Evolutionary conservation across 2,888 invertebrate species (phyloP).

Genomic region (Epinotia nisella): DNA sequence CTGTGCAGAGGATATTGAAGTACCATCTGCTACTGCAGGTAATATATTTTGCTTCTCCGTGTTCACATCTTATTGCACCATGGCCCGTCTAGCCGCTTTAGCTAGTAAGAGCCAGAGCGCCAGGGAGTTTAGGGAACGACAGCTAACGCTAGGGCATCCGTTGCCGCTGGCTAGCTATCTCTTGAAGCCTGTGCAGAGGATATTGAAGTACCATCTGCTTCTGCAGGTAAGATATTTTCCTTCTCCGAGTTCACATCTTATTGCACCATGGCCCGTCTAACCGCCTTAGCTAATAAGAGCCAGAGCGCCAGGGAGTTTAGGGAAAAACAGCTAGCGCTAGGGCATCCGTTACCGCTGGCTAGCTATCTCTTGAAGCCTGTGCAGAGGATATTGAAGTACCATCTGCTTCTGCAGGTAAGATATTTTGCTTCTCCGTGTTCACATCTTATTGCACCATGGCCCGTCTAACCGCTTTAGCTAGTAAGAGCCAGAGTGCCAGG

Average conservation of each 20-base stretch:
- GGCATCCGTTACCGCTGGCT: slow-evolving; percentile 95
- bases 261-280: slow-evolving; percentile 95
- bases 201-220: too few species aligned
- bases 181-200: too few species aligned
- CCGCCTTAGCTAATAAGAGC: slow-evolving; percentile 90
- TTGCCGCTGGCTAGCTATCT: too few species aligned
- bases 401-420: slow-evolving; percentile 94
- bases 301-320: slow-evolving; percentile 89
- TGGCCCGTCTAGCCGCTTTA: too few species aligned
- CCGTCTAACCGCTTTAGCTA: slow-evolving; percentile 92
- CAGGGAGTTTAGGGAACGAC: too few species aligned
- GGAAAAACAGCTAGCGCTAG: slow-evolving; percentile 90
- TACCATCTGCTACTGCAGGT: slow-evolving; percentile 98
- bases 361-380: slow-evolving; percentile 98
- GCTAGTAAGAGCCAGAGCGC: too few species aligned
- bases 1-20: slow-evolving; percentile 97
- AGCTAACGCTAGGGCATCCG: too few species aligned
- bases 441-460: slow-evolving; percentile 96
- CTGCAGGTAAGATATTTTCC: too few species aligned
- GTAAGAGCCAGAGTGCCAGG: slow-evolving; percentile 87
- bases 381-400: slow-evolving; percentile 98
- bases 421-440: slow-evolving; percentile 89
- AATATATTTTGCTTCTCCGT: slow-evolving; percentile 52
- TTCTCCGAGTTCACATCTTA: slow-evolving; percentile 96
- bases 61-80: too few species aligned